These are phyloP conservation scores for Semicossyphus pulcher DNA, from an alignment of 2,113 vertebrate genomes.

Conservation along the genomic window DNA sequence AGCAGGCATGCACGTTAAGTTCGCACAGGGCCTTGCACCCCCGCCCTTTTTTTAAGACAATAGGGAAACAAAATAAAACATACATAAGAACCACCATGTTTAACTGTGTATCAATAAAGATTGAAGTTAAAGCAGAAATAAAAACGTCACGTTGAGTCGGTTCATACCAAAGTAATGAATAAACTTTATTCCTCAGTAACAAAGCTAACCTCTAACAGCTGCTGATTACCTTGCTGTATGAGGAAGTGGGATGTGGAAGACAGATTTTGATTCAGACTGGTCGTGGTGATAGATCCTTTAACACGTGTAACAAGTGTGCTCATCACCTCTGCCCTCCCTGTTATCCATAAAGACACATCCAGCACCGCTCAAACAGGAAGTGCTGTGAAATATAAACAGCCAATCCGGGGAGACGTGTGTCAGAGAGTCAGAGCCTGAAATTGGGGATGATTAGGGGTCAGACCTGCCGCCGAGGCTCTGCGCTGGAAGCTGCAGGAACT, in stretches of 20 bases:
- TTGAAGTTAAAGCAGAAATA: too few species aligned
- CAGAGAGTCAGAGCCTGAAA: slow-evolving; percentile 45
- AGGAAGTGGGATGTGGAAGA: background rate
- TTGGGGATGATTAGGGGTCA: slow-evolving; percentile 76
- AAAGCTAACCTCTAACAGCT: too few species aligned
- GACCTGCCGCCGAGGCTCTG: slow-evolving; percentile 29
- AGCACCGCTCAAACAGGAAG: slow-evolving; percentile 73
- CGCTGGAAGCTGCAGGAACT: slow-evolving; percentile 43
- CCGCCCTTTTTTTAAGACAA: too few species aligned
- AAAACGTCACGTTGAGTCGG: too few species aligned
- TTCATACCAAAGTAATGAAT: too few species aligned
- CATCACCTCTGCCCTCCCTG: slow-evolving; percentile 43
- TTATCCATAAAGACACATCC: slow-evolving; percentile 42
- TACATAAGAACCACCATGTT: too few species aligned
- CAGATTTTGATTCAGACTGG: slow-evolving; percentile 16
- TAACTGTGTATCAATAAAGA: too few species aligned
- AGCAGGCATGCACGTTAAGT: too few species aligned
- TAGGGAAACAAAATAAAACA: too few species aligned
- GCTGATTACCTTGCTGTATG: too few species aligned
- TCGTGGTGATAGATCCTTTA: slow-evolving; percentile 18
- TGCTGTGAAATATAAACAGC: slow-evolving; percentile 68
- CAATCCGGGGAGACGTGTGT: slow-evolving; percentile 40
- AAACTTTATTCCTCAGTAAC: too few species aligned
- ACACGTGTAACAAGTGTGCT: slow-evolving; percentile 45
- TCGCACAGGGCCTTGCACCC: too few species aligned